Conservation (phyloP, 1,140 invertebrate species). For the Aphaenogaster rudis region DNA sequence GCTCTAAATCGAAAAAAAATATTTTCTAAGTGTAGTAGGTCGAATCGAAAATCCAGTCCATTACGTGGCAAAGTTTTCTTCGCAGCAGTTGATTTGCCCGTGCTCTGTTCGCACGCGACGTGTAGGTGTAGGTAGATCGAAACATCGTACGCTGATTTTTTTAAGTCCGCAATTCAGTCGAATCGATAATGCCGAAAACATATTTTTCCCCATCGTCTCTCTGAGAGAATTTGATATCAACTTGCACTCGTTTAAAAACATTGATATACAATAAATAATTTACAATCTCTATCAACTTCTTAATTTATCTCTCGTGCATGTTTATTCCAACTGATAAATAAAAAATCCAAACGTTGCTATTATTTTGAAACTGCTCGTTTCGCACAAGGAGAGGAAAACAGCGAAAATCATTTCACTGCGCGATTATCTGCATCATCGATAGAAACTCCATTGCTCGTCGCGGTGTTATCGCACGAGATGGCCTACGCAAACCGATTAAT, state of each 20-base stretch:
- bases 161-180: background rate
- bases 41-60: constrained; percentile 35
- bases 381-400: background rate
- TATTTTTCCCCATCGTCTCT: background rate
- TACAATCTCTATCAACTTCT: no score
- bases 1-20: constrained; percentile 18
- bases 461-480: constrained; percentile 56
- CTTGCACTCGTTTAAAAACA: background rate
- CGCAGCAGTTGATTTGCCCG: constrained; percentile 37
- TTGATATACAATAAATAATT: background rate
- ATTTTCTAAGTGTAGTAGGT: constrained; percentile 42
- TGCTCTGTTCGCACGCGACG: constrained; percentile 31
- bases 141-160: constrained; percentile 33
- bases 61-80: constrained; percentile 53
- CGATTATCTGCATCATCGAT: constrained; percentile 64
- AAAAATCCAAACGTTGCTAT: constrained; percentile 8
- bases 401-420: constrained; percentile 58
- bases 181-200: constrained; percentile 16
- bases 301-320: background rate
- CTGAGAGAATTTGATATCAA: background rate
- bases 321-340: background rate
- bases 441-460: constrained; percentile 58
- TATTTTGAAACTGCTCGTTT: background rate
- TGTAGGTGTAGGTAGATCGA: constrained; percentile 11
- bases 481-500: constrained; percentile 66